Conservation (phyloP, 2,797 vertebrate species). For the Saguinus oedipus region DNA sequence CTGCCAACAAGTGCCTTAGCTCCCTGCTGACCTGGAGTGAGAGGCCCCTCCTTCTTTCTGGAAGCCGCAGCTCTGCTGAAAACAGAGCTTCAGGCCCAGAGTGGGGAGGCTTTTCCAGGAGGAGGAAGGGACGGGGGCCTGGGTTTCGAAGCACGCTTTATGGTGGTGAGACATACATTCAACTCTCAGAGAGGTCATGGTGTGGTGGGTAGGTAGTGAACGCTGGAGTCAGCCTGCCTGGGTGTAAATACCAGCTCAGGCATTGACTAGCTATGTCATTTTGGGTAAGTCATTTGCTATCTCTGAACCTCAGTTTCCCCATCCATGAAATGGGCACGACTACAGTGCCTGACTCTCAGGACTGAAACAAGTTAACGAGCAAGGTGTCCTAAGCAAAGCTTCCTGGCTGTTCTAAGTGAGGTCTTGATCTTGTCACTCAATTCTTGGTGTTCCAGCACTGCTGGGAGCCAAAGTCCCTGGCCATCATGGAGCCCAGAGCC, state of each 20-base stretch:
- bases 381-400: neutral
- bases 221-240: neutral
- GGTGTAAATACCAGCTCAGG: neutral
- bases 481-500: neutral
- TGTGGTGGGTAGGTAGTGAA: fast-evolving
- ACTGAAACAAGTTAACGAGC: neutral
- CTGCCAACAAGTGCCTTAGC: neutral
- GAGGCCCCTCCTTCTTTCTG: neutral
- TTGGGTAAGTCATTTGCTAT: neutral
- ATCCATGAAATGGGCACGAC: neutral
- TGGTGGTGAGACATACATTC: neutral
- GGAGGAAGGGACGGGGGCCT: neutral
- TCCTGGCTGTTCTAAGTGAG: neutral
- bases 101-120: neutral
- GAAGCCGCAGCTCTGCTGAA: neutral
- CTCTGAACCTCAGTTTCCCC: neutral
- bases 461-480: neutral
- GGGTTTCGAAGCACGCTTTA: neutral
- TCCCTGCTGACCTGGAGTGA: neutral
- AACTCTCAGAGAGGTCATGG: neutral
- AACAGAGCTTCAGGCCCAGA: too few species aligned
- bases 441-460: neutral
- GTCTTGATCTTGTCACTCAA: neutral
- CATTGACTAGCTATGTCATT: neutral
- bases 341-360: neutral